Percentiles rank a stretch among this genome's conserved stretches.
These are phyloP conservation scores for Dryas iulia DNA, from an alignment of 1,140 invertebrate species.

Conservation along the genomic window DNA sequence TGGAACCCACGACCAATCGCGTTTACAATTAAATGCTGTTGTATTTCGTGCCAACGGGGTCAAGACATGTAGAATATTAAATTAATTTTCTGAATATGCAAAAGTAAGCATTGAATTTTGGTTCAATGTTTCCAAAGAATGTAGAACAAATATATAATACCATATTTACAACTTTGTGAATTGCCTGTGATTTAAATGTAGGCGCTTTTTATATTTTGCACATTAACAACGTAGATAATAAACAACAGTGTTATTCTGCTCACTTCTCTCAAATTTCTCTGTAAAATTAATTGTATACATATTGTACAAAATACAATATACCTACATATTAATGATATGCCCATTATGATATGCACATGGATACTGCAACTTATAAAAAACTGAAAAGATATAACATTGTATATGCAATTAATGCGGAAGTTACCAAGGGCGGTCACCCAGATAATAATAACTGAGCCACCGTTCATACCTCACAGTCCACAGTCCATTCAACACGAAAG, in stretches of 20 bases:
- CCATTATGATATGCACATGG: too few relatives aligned
- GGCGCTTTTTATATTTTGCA: background rate
- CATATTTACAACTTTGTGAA: background rate
- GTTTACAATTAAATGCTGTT: too few relatives aligned
- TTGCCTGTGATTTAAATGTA: background rate
- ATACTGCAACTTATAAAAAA: too few relatives aligned
- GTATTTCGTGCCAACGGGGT: too few relatives aligned
- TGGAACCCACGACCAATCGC: too few relatives aligned
- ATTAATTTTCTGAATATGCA: background rate
- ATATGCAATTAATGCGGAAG: slow-evolving; percentile 1
- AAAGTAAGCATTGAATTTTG: background rate
- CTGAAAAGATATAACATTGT: too few relatives aligned
- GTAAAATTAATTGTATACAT: background rate
- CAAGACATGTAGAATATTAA: background rate
- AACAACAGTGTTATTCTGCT: background rate
- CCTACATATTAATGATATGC: too few relatives aligned
- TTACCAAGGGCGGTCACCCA: background rate
- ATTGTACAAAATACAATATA: too few relatives aligned
- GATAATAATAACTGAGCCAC: background rate
- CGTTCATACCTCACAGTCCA: background rate
- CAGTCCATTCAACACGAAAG: slow-evolving; percentile 3
- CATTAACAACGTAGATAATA: background rate
- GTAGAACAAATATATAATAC: background rate
- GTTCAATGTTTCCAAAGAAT: background rate
- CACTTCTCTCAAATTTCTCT: background rate